phyloP scores from a whole-genome alignment of 2,888 invertebrate genomes.

The Dicranocentrus wangi region DNA sequence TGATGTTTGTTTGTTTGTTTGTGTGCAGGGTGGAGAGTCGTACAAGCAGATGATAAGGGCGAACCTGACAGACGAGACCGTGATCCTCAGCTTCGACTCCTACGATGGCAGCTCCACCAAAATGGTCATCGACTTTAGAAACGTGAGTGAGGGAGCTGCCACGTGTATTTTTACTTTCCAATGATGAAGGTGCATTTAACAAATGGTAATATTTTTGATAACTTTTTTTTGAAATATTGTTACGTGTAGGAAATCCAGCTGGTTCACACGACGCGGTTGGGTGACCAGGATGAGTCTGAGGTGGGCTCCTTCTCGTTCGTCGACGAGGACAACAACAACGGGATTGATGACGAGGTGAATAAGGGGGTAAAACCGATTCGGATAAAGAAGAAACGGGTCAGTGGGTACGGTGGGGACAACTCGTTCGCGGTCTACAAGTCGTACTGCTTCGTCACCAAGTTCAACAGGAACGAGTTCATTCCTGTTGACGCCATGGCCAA shows the following conservation, averaged over 20 bases:
- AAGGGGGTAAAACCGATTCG: too few species aligned
- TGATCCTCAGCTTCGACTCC: constrained; percentile 29
- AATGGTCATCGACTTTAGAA: constrained; percentile 59
- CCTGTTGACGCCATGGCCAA: constrained; percentile 98
- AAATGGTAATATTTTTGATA: too few species aligned
- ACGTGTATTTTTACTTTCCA: too few species aligned
- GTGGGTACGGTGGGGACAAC: background rate
- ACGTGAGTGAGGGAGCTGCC: constrained; percentile 48
- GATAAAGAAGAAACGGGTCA: too few species aligned
- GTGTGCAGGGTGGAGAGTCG: constrained; percentile 53
- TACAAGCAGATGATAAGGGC: constrained; percentile 59
- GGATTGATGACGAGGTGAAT: background rate
- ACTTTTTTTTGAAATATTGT: too few species aligned
- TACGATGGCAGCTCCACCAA: constrained; percentile 38
- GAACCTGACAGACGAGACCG: constrained; percentile 50
- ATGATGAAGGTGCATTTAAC: too few species aligned
- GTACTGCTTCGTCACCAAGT: constrained; percentile 89
- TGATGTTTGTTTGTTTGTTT: constrained; percentile 19
- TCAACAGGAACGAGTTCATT: constrained; percentile 89
- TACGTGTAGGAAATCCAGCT: constrained; percentile 51
- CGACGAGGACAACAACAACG: too few species aligned
- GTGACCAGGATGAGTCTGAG: constrained; percentile 43
- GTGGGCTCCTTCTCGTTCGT: background rate
- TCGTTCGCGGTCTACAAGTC: constrained; percentile 12
- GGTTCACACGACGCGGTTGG: constrained; percentile 25